Evolutionary conservation across 2,113 vertebrate species (phyloP).

Genomic region (Tragelaphus scriptus): DNA sequence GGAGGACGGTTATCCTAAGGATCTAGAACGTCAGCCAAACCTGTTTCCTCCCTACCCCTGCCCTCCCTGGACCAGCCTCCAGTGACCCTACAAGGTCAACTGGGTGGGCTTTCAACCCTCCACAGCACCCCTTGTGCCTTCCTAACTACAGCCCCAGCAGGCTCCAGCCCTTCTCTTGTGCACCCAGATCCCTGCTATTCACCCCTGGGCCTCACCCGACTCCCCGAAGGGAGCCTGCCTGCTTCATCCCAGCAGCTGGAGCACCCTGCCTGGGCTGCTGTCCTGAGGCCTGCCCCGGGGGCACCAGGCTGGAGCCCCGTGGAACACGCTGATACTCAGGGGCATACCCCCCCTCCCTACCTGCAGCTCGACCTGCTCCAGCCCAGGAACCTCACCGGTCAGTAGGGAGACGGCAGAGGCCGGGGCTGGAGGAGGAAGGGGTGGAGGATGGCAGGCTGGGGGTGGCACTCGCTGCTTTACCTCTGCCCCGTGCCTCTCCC

Average conservation of each 20-base stretch:
- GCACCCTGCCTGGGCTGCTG: constrained; percentile 75
- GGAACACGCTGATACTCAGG: constrained; percentile 72
- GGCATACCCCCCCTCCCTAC: constrained; percentile 68
- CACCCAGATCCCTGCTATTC: constrained; percentile 84
- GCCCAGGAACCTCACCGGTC: constrained; percentile 87
- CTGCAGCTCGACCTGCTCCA: constrained; percentile 83
- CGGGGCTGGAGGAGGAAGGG: rapidly evolving
- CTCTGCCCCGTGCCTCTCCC: neutral
- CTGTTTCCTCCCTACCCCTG: too few species aligned
- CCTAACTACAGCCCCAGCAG: rapidly evolving
- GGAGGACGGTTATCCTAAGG: neutral
- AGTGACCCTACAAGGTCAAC: neutral
- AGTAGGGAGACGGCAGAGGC: neutral
- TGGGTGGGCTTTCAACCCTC: neutral
- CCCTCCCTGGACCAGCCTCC: neutral
- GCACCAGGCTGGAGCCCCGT: constrained; percentile 80
- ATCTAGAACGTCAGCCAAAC: neutral
- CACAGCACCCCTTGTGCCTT: too few species aligned
- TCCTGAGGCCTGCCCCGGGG: constrained; percentile 61
- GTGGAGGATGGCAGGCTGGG: neutral
- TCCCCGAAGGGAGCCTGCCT: constrained; percentile 78
- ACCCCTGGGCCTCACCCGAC: constrained; percentile 80
- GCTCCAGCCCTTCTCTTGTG: neutral
- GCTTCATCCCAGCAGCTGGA: constrained; percentile 76
- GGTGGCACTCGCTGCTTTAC: rapidly evolving